Conservation (phyloP, 2,888 invertebrate genomes). For the Lepetodrilus schrolli region DNA sequence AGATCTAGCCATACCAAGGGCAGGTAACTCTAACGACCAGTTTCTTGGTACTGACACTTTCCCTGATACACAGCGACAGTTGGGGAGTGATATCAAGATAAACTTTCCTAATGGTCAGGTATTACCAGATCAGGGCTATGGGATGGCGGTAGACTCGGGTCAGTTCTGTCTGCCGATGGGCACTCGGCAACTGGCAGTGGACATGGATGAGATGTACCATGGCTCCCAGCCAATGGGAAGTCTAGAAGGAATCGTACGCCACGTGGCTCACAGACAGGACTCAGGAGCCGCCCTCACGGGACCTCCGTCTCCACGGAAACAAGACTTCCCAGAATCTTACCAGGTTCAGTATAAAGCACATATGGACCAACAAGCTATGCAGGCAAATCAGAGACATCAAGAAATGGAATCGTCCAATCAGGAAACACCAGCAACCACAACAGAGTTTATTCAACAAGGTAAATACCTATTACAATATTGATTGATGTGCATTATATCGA, state of each 20-base stretch:
- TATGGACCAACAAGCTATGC: not conserved
- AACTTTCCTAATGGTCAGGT: conserved; percentile 5
- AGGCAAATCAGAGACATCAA: not conserved
- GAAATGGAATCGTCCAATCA: not conserved
- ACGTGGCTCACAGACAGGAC: not conserved
- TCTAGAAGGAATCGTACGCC: not conserved
- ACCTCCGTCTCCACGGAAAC: conserved; percentile 5
- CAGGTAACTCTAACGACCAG: not conserved
- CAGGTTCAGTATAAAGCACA: conserved; percentile 32
- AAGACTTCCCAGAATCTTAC: conserved; percentile 13
- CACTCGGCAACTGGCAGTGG: not conserved
- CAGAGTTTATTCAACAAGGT: not conserved
- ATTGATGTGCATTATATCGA: too few species aligned
- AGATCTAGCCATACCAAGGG: not conserved
- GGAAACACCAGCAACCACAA: not conserved
- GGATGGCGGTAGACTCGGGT: not conserved
- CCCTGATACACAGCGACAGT: not conserved
- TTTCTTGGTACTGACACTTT: not conserved
- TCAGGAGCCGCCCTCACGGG: not conserved
- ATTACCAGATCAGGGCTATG: not conserved
- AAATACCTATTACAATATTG: too few species aligned
- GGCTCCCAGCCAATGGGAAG: not conserved
- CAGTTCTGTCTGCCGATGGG: not conserved
- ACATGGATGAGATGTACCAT: not conserved
- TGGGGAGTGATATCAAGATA: not conserved